Evolutionary conservation across 2,113 vertebrate genomes (phyloP).

Genomic region (Anhinga anhinga): DNA sequence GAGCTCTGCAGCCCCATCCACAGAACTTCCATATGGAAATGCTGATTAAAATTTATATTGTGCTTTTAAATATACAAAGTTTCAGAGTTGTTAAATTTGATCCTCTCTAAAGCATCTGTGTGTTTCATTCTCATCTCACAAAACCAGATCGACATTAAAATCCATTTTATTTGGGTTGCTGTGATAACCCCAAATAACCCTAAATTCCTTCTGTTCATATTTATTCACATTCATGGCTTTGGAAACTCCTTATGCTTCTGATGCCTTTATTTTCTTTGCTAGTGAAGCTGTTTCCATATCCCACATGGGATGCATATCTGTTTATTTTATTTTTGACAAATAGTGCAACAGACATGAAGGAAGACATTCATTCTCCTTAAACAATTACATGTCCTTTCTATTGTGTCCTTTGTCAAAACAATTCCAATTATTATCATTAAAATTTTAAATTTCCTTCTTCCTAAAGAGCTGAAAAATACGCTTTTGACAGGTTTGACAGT

Average conservation of each 20-base stretch:
- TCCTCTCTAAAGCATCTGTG: conserved; percentile 1
- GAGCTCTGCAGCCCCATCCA: neutral
- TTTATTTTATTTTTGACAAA: conserved; percentile 1
- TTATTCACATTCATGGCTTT: neutral
- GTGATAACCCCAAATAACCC: neutral
- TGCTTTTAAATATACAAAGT: conserved; percentile 4
- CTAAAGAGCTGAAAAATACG: neutral
- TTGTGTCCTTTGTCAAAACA: neutral
- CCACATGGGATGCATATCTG: neutral
- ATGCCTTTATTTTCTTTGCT: neutral
- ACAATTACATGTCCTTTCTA: neutral
- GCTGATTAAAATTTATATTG: neutral
- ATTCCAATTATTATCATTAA: neutral
- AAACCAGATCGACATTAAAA: conserved; percentile 10
- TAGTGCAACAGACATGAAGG: neutral
- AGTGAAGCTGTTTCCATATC: neutral
- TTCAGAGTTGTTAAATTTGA: neutral
- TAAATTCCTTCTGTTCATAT: conserved; percentile 29
- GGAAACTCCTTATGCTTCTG: neutral
- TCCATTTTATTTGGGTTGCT: conserved; percentile 17
- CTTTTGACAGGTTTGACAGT: neutral
- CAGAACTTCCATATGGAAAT: neutral
- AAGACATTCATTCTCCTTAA: neutral
- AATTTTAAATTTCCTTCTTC: neutral
- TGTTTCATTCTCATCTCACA: neutral